These are phyloP conservation scores for Nycticryphes semicollaris DNA, from an alignment of 2,113 vertebrate species.

Conservation along the genomic window DNA sequence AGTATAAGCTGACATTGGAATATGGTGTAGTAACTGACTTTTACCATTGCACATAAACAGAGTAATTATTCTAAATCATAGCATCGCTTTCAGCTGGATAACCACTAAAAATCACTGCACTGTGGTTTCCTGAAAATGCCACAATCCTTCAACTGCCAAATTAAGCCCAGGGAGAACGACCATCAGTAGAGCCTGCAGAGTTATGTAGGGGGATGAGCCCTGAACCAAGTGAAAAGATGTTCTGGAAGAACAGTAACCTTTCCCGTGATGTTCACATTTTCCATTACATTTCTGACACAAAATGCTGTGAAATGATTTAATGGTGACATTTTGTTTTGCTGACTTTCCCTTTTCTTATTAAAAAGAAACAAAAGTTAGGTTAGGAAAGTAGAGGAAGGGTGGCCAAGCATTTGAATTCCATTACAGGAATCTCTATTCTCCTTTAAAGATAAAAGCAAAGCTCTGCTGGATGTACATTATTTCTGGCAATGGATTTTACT, in stretches of 20 bases:
- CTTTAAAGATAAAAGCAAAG: slow-evolving; percentile 15
- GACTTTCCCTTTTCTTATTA: slow-evolving; percentile 82
- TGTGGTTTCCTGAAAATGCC: slow-evolving; percentile 83
- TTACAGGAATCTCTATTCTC: slow-evolving; percentile 56
- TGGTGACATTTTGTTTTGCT: slow-evolving; percentile 96
- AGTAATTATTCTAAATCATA: slow-evolving; percentile 73
- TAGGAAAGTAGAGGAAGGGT: slow-evolving; percentile 74
- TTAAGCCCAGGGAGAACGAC: slow-evolving; percentile 71
- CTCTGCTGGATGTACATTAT: background rate
- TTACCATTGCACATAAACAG: slow-evolving; percentile 73
- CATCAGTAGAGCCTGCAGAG: slow-evolving; percentile 51
- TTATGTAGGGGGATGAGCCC: slow-evolving; percentile 73
- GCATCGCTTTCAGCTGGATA: slow-evolving; percentile 70
- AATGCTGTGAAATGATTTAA: slow-evolving; percentile 91
- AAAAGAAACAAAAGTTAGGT: slow-evolving; percentile 76
- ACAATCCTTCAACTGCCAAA: slow-evolving; percentile 83
- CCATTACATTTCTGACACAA: slow-evolving; percentile 88
- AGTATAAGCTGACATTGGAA: slow-evolving; percentile 55
- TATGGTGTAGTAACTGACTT: slow-evolving; percentile 65
- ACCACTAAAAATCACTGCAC: slow-evolving; percentile 80
- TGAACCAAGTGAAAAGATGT: slow-evolving; percentile 76
- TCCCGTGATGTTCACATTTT: slow-evolving; percentile 85
- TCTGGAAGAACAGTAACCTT: slow-evolving; percentile 89
- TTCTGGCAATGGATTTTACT: slow-evolving; percentile 25
- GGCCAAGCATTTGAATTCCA: slow-evolving; percentile 81